phyloP scores from a whole-genome alignment of 2,113 vertebrate species.

The Pogonocichla stellata region DNA sequence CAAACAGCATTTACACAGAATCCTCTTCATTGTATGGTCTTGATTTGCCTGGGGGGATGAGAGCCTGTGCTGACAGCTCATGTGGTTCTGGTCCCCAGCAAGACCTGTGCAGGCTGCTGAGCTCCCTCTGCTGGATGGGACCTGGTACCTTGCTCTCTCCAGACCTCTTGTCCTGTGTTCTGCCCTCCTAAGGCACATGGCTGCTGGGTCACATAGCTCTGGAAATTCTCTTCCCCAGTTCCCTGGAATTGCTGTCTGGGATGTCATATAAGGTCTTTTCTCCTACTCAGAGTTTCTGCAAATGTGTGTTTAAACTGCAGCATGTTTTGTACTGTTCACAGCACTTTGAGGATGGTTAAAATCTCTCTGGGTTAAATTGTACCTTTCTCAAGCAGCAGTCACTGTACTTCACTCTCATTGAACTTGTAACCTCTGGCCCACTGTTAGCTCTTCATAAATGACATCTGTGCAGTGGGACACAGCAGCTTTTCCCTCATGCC shows the following conservation, averaged over 20 bases:
- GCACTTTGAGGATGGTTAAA: not conserved
- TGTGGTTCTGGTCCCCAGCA: not conserved
- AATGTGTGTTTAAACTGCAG: not conserved
- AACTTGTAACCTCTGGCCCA: not conserved
- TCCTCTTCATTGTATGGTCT: not conserved
- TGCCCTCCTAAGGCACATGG: not conserved
- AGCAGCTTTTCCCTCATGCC: accelerated
- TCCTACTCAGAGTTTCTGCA: not conserved
- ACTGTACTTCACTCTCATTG: not conserved
- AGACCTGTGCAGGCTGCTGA: not conserved
- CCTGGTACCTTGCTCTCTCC: not conserved
- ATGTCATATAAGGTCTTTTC: not conserved
- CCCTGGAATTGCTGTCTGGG: not conserved
- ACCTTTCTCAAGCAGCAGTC: not conserved
- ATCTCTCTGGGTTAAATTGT: not conserved
- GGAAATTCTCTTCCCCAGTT: not conserved
- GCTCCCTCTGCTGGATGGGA: not conserved
- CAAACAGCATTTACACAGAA: not conserved
- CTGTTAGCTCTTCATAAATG: not conserved
- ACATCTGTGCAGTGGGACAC: not conserved
- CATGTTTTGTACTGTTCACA: not conserved
- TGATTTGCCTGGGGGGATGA: not conserved
- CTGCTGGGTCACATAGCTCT: not conserved
- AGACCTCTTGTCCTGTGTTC: not conserved
- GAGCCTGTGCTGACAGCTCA: not conserved